Conservation (phyloP, 2,888 invertebrate species). For the Drosophila merina region DNA sequence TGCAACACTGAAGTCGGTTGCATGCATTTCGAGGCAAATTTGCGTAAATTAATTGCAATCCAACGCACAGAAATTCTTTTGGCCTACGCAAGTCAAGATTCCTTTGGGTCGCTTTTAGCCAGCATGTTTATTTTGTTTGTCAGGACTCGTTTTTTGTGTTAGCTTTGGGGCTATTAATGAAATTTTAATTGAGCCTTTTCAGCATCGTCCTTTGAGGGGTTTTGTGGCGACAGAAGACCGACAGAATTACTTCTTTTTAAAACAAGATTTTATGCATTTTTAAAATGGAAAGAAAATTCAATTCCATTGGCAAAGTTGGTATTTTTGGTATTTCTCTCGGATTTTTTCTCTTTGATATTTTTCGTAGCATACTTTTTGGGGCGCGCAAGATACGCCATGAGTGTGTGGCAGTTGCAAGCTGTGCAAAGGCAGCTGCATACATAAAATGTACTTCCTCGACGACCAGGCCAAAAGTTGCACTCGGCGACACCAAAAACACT, state of each 20-base stretch:
- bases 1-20: constrained; percentile 9
- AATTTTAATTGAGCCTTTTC: constrained; percentile 26
- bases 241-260: neutral
- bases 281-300: constrained; percentile 15
- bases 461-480: constrained; percentile 40
- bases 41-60: constrained; percentile 67
- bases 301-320: constrained; percentile 20
- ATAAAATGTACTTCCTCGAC: constrained; percentile 35
- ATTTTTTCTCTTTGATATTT: constrained; percentile 13
- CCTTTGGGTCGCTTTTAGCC: constrained; percentile 2
- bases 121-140: constrained; percentile 24
- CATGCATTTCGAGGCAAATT: constrained; percentile 35
- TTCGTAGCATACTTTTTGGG: constrained; percentile 45
- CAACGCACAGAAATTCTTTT: constrained; percentile 30
- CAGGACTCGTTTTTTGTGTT: constrained; percentile 7
- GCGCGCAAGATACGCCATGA: constrained; percentile 2
- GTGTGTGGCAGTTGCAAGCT: constrained; percentile 30
- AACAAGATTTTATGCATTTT: neutral
- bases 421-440: constrained; percentile 46
- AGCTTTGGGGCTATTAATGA: neutral
- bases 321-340: constrained; percentile 2
- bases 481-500: constrained; percentile 36
- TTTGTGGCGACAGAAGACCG: neutral
- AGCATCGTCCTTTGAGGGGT: neutral
- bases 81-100: constrained; percentile 13